phyloP scores from a whole-genome alignment of 2,797 vertebrate genomes.

The Hylomyscus alleni region DNA sequence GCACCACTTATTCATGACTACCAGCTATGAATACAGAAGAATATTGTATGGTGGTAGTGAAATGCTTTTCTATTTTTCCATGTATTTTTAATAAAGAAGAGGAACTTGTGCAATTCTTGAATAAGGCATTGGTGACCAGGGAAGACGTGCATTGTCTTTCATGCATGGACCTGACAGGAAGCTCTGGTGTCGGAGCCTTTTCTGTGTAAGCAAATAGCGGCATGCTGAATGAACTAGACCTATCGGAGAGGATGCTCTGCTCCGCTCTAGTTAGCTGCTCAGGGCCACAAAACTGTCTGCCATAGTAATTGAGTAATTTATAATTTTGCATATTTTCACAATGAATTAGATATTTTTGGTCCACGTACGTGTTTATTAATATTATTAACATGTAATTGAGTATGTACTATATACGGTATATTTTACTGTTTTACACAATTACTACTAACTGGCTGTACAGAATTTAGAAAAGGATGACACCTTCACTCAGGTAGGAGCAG shows the following conservation, averaged over 20 bases:
- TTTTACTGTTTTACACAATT: background rate
- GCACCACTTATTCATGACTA: background rate
- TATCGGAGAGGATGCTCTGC: background rate
- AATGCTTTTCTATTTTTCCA: background rate
- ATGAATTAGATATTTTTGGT: constrained; percentile 69
- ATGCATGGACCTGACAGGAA: background rate
- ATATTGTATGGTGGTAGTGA: background rate
- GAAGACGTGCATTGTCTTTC: background rate
- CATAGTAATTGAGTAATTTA: constrained; percentile 63
- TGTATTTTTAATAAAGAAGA: background rate
- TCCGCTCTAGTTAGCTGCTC: constrained; percentile 23
- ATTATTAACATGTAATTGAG: background rate
- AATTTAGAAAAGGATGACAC: constrained; percentile 59
- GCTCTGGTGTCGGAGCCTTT: background rate
- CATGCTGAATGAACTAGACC: background rate
- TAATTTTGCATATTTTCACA: constrained; percentile 38
- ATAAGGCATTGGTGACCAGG: background rate
- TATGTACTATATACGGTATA: background rate
- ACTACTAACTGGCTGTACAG: constrained; percentile 58
- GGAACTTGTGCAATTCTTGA: constrained; percentile 18
- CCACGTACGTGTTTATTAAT: background rate
- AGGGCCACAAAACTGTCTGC: constrained; percentile 5
- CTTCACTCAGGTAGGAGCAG: constrained; percentile 35
- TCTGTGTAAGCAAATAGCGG: background rate
- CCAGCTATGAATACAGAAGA: background rate